Conservation (phyloP, 2,113 vertebrate species). For the Epinephelus cyanopodus region DNA sequence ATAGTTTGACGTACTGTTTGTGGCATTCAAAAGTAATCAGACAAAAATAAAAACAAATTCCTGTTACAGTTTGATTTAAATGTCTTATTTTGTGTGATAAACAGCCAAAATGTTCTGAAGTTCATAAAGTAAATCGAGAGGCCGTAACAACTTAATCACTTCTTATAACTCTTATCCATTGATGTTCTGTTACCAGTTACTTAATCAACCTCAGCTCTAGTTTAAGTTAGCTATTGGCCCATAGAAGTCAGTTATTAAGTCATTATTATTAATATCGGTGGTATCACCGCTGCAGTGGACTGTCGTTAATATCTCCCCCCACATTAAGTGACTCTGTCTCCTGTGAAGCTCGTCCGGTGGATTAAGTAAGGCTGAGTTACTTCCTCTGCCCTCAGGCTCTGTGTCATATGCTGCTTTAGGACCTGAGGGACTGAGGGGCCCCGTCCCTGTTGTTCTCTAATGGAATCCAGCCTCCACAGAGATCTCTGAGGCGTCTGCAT, state of each 20-base stretch:
- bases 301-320: constrained; percentile 32
- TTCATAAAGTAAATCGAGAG: background rate
- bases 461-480: constrained; percentile 54
- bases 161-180: background rate
- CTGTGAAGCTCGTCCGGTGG: constrained; percentile 46
- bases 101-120: background rate
- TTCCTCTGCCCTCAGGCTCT: constrained; percentile 67
- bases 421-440: constrained; percentile 35
- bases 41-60: background rate
- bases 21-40: too few relatives aligned
- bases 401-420: constrained; percentile 72
- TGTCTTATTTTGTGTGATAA: background rate
- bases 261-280: background rate
- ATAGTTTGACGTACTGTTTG: background rate
- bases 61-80: background rate
- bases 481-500: constrained; percentile 3
- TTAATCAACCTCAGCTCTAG: fast-evolving
- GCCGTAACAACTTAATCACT: background rate
- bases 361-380: constrained; percentile 66
- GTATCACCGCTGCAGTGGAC: constrained; percentile 9
- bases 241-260: constrained; percentile 9
- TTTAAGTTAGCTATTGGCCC: background rate
- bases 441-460: constrained; percentile 69
- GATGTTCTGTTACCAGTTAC: background rate
- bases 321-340: constrained; percentile 35